A percentile compares a stretch with the other conserved stretches of the same genome.
Evolutionary conservation across 2,888 invertebrate species (phyloP).

Genomic region (Megamerina dolium): DNA sequence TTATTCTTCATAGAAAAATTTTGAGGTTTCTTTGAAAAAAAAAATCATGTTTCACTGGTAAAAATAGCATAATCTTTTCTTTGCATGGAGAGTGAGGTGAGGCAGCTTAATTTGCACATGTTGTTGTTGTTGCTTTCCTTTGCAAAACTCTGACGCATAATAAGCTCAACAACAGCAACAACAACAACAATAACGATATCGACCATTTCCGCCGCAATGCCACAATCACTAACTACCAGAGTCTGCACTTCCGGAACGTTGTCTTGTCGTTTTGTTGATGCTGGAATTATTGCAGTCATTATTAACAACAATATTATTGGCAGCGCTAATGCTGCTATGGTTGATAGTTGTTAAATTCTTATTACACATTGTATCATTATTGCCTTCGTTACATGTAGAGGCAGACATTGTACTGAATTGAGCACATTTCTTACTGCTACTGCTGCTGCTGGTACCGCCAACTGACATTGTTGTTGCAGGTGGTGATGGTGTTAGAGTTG

Average conservation of each 20-base stretch:
- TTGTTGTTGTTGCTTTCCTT: no score
- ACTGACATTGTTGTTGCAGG: constrained; percentile 16
- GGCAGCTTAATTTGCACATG: no score
- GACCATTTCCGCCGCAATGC: neutral
- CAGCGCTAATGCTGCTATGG: constrained; percentile 16
- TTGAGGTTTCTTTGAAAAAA: no score
- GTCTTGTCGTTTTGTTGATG: constrained; percentile 15
- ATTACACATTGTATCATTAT: constrained; percentile 10
- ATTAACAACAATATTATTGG: constrained; percentile 10
- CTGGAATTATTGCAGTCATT: constrained; percentile 19
- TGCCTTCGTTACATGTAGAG: constrained; percentile 19
- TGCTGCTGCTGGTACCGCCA: constrained; percentile 14
- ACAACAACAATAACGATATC: constrained; percentile 8
- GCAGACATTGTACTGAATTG: constrained; percentile 8
- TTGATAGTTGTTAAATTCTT: constrained; percentile 8
- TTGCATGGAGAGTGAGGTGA: no score
- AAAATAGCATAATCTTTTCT: no score
- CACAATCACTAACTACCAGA: constrained; percentile 19
- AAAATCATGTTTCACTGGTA: no score
- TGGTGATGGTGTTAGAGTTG: constrained; percentile 20
- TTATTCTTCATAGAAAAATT: no score
- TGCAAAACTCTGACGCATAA: no score
- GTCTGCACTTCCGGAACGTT: constrained; percentile 21
- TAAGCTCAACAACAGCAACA: constrained; percentile 2
- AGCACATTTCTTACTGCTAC: neutral